These are phyloP conservation scores for Tubiluchus corallicola DNA, from an alignment of 2,888 invertebrate genomes.

Conservation along the genomic window DNA sequence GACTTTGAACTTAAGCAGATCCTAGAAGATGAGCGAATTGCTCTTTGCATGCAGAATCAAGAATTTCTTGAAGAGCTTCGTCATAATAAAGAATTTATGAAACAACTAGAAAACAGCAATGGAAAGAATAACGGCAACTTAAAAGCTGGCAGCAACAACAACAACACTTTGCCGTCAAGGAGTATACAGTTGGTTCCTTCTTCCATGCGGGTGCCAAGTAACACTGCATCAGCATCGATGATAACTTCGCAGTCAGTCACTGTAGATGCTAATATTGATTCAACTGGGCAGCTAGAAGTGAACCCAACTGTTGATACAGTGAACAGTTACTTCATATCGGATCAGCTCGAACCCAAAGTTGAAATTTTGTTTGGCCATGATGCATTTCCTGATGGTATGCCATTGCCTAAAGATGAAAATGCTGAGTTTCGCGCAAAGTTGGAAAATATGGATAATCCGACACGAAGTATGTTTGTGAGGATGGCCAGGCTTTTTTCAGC, in stretches of 20 bases:
- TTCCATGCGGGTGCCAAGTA: too few species aligned
- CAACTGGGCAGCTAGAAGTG: too few species aligned
- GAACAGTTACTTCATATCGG: neutral
- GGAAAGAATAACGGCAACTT: too few species aligned
- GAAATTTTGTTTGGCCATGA: conserved; percentile 3
- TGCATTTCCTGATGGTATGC: neutral
- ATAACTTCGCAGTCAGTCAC: too few species aligned
- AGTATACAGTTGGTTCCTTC: too few species aligned
- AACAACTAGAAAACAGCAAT: conserved; percentile 54
- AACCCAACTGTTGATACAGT: too few species aligned
- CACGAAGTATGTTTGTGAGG: neutral
- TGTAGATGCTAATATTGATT: too few species aligned
- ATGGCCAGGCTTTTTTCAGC: neutral
- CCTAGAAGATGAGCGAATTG: conserved; percentile 66
- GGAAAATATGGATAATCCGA: neutral
- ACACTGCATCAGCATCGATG: too few species aligned
- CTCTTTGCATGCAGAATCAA: conserved; percentile 67
- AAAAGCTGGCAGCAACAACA: too few species aligned
- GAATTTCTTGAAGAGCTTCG: conserved; percentile 70
- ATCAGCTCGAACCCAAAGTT: neutral
- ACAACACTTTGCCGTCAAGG: too few species aligned
- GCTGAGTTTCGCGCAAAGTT: neutral
- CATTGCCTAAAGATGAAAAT: neutral
- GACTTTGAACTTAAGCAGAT: neutral
- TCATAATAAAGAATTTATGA: conserved; percentile 70